Evolutionary conservation across 2,113 vertebrate species (phyloP).

Genomic region (Podilymbus podiceps): DNA sequence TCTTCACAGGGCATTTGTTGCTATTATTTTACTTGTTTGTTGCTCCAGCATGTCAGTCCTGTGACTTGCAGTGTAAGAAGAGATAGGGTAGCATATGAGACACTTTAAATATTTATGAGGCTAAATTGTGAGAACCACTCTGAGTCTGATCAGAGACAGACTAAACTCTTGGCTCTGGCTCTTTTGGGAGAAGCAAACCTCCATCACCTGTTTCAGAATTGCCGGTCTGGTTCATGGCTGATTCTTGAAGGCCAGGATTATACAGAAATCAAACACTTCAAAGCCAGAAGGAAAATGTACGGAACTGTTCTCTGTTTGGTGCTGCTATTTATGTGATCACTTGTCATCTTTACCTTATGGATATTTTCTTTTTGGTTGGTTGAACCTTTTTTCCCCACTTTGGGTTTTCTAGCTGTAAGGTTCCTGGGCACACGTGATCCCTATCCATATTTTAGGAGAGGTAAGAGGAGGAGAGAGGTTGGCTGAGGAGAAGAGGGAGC

Average conservation of each 20-base stretch:
- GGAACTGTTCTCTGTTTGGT: background rate
- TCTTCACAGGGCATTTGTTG: background rate
- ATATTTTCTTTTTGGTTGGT: background rate
- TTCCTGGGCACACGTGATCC: fast-evolving
- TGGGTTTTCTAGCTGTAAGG: background rate
- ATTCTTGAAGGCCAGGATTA: background rate
- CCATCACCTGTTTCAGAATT: background rate
- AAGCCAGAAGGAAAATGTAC: fast-evolving
- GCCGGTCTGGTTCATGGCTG: background rate
- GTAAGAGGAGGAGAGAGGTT: background rate
- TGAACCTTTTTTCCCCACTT: background rate
- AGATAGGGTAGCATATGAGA: background rate
- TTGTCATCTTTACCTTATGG: background rate
- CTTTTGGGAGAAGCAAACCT: background rate
- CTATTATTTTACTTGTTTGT: background rate
- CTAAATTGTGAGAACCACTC: background rate
- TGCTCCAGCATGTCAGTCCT: background rate
- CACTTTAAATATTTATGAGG: background rate
- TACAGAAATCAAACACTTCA: background rate
- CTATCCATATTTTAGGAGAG: background rate
- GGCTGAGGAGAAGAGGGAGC: background rate
- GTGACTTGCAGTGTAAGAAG: background rate
- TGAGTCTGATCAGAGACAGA: background rate
- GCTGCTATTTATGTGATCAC: background rate
- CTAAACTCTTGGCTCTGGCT: background rate